Conservation (phyloP, 2,113 vertebrate species). For the Lethenteron camtschaticum region DNA sequence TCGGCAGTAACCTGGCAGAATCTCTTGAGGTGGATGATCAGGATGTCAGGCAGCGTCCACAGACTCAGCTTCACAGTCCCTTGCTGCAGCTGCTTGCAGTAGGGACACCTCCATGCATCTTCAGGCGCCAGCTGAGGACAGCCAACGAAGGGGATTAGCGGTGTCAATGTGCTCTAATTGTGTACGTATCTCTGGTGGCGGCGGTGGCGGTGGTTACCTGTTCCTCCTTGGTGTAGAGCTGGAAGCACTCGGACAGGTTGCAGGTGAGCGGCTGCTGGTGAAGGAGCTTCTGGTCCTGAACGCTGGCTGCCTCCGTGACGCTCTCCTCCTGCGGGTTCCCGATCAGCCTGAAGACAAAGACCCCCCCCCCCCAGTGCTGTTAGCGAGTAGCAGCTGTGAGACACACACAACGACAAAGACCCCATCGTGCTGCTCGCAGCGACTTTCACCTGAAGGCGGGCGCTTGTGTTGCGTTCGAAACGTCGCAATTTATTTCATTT, state of each 20-base stretch:
- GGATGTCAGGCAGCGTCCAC: constrained; percentile 85
- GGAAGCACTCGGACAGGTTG: constrained; percentile 72
- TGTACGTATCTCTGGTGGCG: background rate
- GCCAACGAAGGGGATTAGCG: too few species aligned
- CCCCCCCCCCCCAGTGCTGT: accelerated
- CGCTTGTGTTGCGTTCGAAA: too few species aligned
- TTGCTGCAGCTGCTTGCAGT: constrained; percentile 73
- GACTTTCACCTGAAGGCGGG: too few species aligned
- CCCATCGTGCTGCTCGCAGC: too few species aligned
- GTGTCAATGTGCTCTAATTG: too few species aligned
- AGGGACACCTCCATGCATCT: constrained; percentile 78
- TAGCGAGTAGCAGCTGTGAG: too few species aligned
- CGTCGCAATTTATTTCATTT: too few species aligned
- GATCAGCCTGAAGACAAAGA: constrained; percentile 36
- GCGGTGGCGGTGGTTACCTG: constrained; percentile 33
- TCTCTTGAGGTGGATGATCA: constrained; percentile 84
- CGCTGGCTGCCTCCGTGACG: constrained; percentile 54
- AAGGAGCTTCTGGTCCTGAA: constrained; percentile 44
- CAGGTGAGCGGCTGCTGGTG: constrained; percentile 68
- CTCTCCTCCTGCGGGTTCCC: constrained; percentile 61
- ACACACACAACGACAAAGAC: too few species aligned
- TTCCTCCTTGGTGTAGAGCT: constrained; percentile 95
- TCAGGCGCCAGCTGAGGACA: constrained; percentile 61
- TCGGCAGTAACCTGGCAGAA: constrained; percentile 54
- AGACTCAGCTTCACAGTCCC: constrained; percentile 81